Conservation (phyloP, 2,888 invertebrate genomes). For the Enoplolaimus lenunculus region DNA sequence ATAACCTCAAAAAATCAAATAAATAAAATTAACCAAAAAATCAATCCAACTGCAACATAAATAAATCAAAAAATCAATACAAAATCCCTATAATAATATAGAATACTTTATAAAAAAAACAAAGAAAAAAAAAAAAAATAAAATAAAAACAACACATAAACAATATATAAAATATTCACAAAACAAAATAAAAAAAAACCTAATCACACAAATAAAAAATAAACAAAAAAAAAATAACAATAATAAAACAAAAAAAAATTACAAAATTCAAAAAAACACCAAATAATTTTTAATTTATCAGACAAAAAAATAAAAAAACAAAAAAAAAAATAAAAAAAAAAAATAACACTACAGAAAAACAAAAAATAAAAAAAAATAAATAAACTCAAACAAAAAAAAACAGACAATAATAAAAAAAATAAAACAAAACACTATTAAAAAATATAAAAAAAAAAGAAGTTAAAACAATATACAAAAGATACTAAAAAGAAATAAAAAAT, state of each 20-base stretch:
- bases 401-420: not conserved
- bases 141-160: not conserved
- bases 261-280: not conserved
- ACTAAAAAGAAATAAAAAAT: conserved; percentile 3
- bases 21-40: not conserved
- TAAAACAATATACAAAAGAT: too few relatives aligned
- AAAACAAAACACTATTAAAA: not conserved
- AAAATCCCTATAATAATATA: not conserved
- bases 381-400: not conserved
- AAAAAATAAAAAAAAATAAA: not conserved
- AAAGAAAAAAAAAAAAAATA: not conserved
- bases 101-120: not conserved
- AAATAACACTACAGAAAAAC: not conserved
- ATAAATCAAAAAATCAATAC: not conserved
- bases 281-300: not conserved
- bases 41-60: not conserved
- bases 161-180: not conserved
- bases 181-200: not conserved
- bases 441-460: not conserved
- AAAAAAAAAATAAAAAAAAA: not conserved
- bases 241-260: not conserved
- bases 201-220: not conserved
- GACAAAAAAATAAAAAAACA: not conserved
- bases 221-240: not conserved
- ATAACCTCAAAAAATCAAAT: not conserved